Conservation (phyloP, 2,113 vertebrate species). For the Scortum barcoo region DNA sequence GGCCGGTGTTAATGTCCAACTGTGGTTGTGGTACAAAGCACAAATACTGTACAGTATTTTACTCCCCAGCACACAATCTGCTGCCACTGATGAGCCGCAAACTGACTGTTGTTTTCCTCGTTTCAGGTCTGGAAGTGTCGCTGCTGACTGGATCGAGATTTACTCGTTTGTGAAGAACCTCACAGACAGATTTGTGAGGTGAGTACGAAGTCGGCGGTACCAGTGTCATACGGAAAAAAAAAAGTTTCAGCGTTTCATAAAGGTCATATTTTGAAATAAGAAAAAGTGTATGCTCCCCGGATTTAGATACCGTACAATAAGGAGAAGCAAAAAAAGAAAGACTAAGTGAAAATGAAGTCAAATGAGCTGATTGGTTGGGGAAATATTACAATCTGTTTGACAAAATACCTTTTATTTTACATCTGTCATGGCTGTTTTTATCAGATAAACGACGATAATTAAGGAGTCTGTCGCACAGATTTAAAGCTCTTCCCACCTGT, state of each 20-base stretch:
- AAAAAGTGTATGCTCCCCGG: background rate
- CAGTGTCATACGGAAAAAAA: background rate
- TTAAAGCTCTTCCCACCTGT: conserved; percentile 53
- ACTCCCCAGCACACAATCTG: conserved; percentile 55
- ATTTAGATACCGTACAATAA: background rate
- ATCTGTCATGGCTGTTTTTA: background rate
- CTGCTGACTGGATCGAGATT: conserved; percentile 90
- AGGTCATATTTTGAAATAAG: background rate
- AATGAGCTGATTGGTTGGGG: background rate
- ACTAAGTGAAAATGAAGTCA: background rate
- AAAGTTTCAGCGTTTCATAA: background rate
- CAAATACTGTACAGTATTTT: conserved; percentile 55
- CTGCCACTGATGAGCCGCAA: conserved; percentile 30
- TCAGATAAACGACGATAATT: background rate
- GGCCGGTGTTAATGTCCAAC: conserved; percentile 66
- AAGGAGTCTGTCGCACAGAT: background rate
- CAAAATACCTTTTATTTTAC: background rate
- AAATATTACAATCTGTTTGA: background rate
- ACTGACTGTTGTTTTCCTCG: conserved; percentile 43
- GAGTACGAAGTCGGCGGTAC: conserved; percentile 19
- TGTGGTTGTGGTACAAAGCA: conserved; percentile 63
- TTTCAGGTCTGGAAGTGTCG: conserved; percentile 92
- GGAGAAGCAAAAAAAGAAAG: too few species aligned
- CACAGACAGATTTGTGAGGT: conserved; percentile 95
- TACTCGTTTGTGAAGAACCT: conserved; percentile 92